Evolutionary conservation across 2,113 vertebrate genomes (phyloP).

Genomic region (Probosciger aterrimus): DNA sequence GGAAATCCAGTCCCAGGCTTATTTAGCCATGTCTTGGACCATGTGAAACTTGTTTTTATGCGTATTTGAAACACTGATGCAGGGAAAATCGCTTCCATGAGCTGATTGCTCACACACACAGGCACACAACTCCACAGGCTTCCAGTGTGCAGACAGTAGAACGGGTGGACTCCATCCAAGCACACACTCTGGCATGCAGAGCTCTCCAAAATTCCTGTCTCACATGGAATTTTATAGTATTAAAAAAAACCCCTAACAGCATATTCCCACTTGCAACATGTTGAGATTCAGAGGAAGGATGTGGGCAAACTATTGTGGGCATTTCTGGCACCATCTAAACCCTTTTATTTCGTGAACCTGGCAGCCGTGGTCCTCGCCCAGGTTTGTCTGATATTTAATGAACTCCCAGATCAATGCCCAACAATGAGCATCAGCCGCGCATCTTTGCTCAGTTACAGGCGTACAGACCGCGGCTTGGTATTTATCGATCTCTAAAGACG

Average conservation of each 20-base stretch:
- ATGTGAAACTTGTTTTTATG: background rate
- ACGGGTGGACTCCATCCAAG: background rate
- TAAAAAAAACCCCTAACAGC: background rate
- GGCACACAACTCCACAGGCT: background rate
- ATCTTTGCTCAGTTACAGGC: rapidly evolving
- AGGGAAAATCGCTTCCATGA: background rate
- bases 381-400: background rate
- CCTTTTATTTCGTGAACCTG: background rate
- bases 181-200: background rate
- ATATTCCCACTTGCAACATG: background rate
- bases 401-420: background rate
- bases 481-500: background rate
- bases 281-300: background rate
- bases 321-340: background rate
- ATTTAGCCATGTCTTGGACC: background rate
- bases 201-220: background rate
- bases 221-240: background rate
- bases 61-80: background rate
- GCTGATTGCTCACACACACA: background rate
- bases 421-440: background rate
- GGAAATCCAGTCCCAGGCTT: background rate
- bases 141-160: background rate
- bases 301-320: background rate
- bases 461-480: background rate
- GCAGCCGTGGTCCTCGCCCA: background rate